A percentile compares a stretch with the other conserved stretches of the same genome.
phyloP scores from a whole-genome alignment of 2,113 vertebrate species.

The Marcusenius ussheri region DNA sequence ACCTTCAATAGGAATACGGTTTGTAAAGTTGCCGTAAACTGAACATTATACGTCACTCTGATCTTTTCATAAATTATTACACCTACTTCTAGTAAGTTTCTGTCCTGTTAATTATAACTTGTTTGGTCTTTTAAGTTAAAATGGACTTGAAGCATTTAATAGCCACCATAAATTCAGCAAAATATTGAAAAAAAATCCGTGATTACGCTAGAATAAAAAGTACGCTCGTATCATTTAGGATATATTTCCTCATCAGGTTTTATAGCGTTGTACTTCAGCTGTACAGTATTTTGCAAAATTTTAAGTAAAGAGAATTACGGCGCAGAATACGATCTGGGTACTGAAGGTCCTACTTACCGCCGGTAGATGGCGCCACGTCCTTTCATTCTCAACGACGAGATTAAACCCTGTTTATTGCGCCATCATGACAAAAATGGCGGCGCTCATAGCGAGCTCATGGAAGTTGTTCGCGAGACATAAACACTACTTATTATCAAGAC shows the following conservation, averaged over 20 bases:
- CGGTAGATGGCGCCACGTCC: conserved; percentile 18
- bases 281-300: not conserved
- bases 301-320: not conserved
- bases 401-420: not conserved
- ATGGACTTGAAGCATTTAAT: not conserved
- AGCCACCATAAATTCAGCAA: not conserved
- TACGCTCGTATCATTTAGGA: not conserved
- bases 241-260: not conserved
- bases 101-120: not conserved
- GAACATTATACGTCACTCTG: not conserved
- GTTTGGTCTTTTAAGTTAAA: not conserved
- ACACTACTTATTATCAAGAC: not conserved
- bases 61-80: not conserved
- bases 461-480: not conserved
- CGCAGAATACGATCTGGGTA: not conserved
- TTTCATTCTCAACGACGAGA: not conserved
- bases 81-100: not conserved
- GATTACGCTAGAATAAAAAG: not conserved
- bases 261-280: not conserved
- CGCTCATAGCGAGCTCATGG: conserved; percentile 37
- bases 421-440: conserved; percentile 55
- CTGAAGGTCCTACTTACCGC: not conserved
- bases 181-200: not conserved
- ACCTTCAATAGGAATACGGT: not conserved
- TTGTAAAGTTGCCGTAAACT: not conserved